Base-by-base conservation (phyloP, 2,888 invertebrate genomes). In the Acronicta aceris region DNA sequence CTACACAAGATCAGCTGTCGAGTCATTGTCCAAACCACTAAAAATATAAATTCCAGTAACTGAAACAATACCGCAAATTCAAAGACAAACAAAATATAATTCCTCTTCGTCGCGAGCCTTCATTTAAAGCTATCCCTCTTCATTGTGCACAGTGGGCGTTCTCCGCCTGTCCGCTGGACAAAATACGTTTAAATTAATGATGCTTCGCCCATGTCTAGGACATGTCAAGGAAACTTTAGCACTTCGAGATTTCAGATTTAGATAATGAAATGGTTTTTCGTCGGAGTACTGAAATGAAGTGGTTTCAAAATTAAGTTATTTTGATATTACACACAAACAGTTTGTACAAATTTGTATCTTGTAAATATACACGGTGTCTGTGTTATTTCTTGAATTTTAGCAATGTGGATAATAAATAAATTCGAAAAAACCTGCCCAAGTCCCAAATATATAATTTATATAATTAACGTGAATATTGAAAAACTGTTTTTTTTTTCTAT, bases 131-230 rank as follows among this genome's bases (percentile, higher is more conserved):
- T 17, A 70, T 67, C 65, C 64, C 56, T 74, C 69, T 64, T 70
- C 70, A 71, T 70, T 77, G 71, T 76, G 46, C 67, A 59, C 57
- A 53, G 77, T 73, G 70, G 76, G 71, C 60, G 71, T 56, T 21
- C 46, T 43, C 33, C 15, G 47, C 12, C 62, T 49, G 59, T 46
- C 60, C 25, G 15, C 59, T 60, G 79, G 76, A 68, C 70, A 70
- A 70, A 80, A 74, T 71, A 66, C 70, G 60, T 54, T 60, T 61
- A 71, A 71, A 81, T 82, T 81, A 79, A 81, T 81, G 81, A 79
- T 76, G 71, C 66, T 68, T 69, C 49, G 33, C 25, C 50, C 33
- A 48, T 51, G 45, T 55, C 53, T 33, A 43, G 46, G 71, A 70
- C 72, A 47, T 60, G 54, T 51, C 67, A 65, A 50, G 56, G 54